These are phyloP conservation scores for Vanessa atalanta DNA, from an alignment of 1,140 invertebrate species.

Conservation along the genomic window DNA sequence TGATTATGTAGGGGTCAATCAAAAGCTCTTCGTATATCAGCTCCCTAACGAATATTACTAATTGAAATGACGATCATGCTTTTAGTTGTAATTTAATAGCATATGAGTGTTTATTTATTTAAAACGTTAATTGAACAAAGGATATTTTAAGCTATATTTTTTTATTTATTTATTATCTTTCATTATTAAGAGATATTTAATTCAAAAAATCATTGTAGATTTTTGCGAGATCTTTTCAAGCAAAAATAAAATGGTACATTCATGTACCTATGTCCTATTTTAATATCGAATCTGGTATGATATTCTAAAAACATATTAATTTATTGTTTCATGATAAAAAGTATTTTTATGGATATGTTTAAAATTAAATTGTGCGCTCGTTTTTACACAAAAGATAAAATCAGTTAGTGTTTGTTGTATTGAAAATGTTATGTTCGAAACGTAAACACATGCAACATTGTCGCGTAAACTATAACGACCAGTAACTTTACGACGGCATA, in stretches of 20 bases:
- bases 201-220: too few relatives aligned
- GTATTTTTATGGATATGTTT: background rate
- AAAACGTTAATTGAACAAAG: background rate
- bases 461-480: conserved; percentile 67
- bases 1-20: conserved; percentile 45
- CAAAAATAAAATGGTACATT: too few relatives aligned
- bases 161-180: too few relatives aligned
- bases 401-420: conserved; percentile 27
- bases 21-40: conserved; percentile 33
- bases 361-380: background rate
- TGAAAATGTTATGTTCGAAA: conserved; percentile 58
- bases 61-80: conserved; percentile 31
- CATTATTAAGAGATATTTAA: too few relatives aligned
- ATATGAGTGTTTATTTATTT: conserved; percentile 4
- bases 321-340: background rate
- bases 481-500: conserved; percentile 70
- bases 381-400: conserved; percentile 14
- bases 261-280: too few relatives aligned
- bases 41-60: conserved; percentile 35
- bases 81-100: conserved; percentile 24
- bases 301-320: background rate
- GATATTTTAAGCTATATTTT: background rate
- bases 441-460: conserved; percentile 70
- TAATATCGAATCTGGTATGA: too few relatives aligned
- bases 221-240: too few relatives aligned